A percentile compares a stretch with the other conserved stretches of the same genome.
Conservation (phyloP, 1,140 invertebrate genomes). For the Drosophila quadrilineata region DNA sequence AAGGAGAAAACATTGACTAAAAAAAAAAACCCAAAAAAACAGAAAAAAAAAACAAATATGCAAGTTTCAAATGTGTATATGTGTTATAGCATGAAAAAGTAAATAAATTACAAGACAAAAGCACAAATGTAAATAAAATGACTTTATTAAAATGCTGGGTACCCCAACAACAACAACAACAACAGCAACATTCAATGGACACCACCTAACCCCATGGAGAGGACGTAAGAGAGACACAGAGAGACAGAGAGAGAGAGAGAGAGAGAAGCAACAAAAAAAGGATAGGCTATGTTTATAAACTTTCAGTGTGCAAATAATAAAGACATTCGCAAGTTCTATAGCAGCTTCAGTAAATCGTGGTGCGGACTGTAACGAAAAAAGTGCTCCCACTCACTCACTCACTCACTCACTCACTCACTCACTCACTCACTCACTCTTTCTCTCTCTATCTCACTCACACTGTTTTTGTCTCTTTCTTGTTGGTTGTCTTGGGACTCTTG, state of each 20-base stretch:
- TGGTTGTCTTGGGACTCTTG: no score
- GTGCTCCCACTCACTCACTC: not conserved
- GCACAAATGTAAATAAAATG: slow-evolving; percentile 76
- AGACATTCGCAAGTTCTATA: slow-evolving; percentile 43
- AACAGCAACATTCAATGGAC: not conserved
- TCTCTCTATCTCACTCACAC: not conserved
- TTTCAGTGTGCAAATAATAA: slow-evolving; percentile 57
- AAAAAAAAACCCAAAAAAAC: no score
- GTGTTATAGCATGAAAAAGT: slow-evolving; percentile 48
- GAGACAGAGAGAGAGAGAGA: no score
- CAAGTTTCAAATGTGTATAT: slow-evolving; percentile 35
- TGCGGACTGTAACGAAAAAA: no score
- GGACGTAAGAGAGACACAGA: no score
- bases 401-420: not conserved
- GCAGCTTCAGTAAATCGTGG: no score
- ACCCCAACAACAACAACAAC: slow-evolving; percentile 12
- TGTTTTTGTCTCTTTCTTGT: not conserved
- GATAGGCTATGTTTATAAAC: slow-evolving; percentile 55
- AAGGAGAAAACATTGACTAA: slow-evolving; percentile 1
- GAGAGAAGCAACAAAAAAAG: no score
- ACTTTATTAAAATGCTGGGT: slow-evolving; percentile 66
- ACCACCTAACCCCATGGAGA: no score
- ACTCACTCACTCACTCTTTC: no score
- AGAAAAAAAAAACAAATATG: slow-evolving; percentile 35
- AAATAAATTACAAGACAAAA: slow-evolving; percentile 73